phyloP scores from a whole-genome alignment of 53 echinoderm and acorn worm genomes.

The Echinarachnius parma region DNA sequence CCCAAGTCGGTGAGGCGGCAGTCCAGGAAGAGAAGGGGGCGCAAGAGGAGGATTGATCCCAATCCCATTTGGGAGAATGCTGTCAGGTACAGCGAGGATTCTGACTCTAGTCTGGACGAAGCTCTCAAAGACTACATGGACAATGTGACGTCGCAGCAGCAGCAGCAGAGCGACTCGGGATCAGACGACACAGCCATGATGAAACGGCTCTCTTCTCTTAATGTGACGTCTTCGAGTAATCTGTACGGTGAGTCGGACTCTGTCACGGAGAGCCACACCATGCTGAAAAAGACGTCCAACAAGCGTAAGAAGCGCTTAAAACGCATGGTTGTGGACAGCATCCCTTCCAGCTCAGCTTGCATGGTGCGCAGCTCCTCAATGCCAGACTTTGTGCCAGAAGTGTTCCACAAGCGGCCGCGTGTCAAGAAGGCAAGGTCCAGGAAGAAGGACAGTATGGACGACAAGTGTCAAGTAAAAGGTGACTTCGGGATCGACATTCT shows the following conservation, averaged over 20 bases:
- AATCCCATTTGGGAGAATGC: conserved; percentile 88
- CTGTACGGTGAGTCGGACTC: conserved; percentile 98
- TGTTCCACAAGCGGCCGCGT: conserved; percentile 61
- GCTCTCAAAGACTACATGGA: conserved; percentile 98
- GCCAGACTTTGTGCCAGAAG: conserved; percentile 68
- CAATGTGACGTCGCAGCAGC: conserved; percentile 59
- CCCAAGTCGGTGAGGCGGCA: conserved; percentile 74
- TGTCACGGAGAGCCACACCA: conserved; percentile 72
- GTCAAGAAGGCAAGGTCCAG: conserved; percentile 56
- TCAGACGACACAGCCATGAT: conserved; percentile 82
- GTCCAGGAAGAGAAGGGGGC: conserved; percentile 70
- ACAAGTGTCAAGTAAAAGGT: conserved; percentile 43
- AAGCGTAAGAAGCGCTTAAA: conserved; percentile 76
- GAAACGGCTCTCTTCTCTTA: conserved; percentile 85
- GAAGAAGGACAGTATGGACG: conserved; percentile 52
- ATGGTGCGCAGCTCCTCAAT: conserved; percentile 53
- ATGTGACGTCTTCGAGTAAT: conserved; percentile 92
- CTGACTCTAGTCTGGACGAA: conserved; percentile 92
- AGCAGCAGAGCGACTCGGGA: conserved; percentile 76
- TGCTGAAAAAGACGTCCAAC: conserved; percentile 61
- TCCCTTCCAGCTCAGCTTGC: conserved; percentile 23
- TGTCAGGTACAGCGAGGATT: conserved; percentile 80
- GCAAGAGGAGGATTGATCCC: conserved; percentile 83
- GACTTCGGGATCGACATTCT: conserved; percentile 66
- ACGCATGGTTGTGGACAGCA: conserved; percentile 72